Evolutionary conservation across 1,140 invertebrate genomes (phyloP).

Genomic region (Caenorhabditis inopinata): DNA sequence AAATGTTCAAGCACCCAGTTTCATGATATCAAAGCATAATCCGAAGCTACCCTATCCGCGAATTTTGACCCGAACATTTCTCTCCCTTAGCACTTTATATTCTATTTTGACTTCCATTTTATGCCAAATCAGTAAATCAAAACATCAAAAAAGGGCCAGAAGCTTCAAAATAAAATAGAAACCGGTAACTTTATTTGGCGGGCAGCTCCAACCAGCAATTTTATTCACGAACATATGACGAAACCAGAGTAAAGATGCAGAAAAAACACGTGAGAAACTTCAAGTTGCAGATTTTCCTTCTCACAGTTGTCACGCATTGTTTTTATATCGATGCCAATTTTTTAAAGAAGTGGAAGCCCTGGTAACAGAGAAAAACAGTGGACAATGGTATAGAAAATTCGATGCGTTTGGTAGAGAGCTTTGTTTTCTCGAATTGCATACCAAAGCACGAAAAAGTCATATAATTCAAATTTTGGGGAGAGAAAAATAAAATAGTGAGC

Average conservation of each 20-base stretch:
- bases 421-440: neutral
- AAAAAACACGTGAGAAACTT: constrained; percentile 19
- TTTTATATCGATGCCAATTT: too few species aligned
- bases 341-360: neutral
- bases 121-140: neutral
- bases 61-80: too few species aligned
- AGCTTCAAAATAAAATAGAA: neutral
- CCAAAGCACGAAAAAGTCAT: neutral
- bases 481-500: constrained; percentile 1
- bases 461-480: neutral
- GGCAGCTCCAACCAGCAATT: neutral
- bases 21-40: too few species aligned
- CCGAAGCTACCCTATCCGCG: too few species aligned
- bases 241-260: neutral
- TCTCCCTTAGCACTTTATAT: too few species aligned
- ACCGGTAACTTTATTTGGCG: constrained; percentile 4
- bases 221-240: neutral
- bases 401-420: too few species aligned
- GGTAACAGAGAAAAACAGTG: too few species aligned
- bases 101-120: too few species aligned
- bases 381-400: too few species aligned
- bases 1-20: too few species aligned
- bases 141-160: neutral
- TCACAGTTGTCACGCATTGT: too few species aligned
- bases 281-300: neutral